These are phyloP conservation scores for Corythucha ciliata DNA, from an alignment of 2,888 invertebrate genomes.

Conservation along the genomic window DNA sequence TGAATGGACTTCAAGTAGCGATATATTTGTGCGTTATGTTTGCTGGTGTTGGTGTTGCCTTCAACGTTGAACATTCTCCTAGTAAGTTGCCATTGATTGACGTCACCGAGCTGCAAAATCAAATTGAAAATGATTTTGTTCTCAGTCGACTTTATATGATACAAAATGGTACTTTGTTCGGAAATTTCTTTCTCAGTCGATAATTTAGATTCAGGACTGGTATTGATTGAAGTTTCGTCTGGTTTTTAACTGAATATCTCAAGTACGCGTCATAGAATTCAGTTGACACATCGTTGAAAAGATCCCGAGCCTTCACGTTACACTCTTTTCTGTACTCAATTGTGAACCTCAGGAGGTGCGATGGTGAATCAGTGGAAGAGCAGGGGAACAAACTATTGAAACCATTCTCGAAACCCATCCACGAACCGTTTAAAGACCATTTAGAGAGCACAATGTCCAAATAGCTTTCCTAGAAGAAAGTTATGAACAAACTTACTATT, in stretches of 20 bases:
- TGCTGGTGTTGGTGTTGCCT: constrained; percentile 44
- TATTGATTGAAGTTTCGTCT: constrained; percentile 45
- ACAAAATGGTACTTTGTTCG: constrained; percentile 39
- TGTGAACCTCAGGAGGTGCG: constrained; percentile 18
- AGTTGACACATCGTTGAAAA: constrained; percentile 41
- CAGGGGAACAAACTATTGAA: constrained; percentile 39
- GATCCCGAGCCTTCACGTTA: constrained; percentile 38
- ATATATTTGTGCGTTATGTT: constrained; percentile 35
- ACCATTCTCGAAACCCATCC: constrained; percentile 42
- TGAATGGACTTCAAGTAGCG: constrained; percentile 42
- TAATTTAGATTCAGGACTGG: constrained; percentile 49
- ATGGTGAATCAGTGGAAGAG: constrained; percentile 35
- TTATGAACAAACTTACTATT: not conserved
- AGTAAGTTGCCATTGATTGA: constrained; percentile 54
- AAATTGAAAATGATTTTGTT: not conserved
- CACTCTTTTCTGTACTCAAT: constrained; percentile 22
- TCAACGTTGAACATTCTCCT: constrained; percentile 58
- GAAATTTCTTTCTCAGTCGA: constrained; percentile 41
- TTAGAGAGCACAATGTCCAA: constrained; percentile 25
- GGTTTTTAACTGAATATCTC: constrained; percentile 43
- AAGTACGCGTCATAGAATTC: constrained; percentile 49
- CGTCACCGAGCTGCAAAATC: constrained; percentile 39
- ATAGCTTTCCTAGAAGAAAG: constrained; percentile 24
- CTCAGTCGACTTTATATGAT: not conserved
- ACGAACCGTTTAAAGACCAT: constrained; percentile 41